Conservation (phyloP, 2,888 invertebrate genomes). For the Lycia hirtaria region DNA sequence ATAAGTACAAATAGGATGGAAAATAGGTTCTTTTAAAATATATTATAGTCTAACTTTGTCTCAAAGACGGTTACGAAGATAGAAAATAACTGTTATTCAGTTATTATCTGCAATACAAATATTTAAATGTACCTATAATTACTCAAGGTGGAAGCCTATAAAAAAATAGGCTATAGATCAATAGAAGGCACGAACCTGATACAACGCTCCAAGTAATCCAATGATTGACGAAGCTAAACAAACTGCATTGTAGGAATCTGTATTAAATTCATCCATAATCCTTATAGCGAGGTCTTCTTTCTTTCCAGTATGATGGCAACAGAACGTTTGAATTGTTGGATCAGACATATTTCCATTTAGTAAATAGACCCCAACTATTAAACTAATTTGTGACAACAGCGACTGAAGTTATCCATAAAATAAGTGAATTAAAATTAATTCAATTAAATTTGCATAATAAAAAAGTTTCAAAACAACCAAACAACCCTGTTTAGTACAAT, state of each 20-base stretch:
- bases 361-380: background rate
- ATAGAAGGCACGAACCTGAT: conserved; percentile 86
- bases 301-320: conserved; percentile 89
- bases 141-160: too few species aligned
- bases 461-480: background rate
- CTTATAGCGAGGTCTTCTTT: conserved; percentile 87
- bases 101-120: too few species aligned
- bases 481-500: background rate
- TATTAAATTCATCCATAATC: conserved; percentile 90
- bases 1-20: too few species aligned
- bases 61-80: too few species aligned
- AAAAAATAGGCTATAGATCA: background rate
- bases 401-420: background rate
- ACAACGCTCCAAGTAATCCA: conserved; percentile 90
- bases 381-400: background rate
- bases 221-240: conserved; percentile 90
- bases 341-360: conserved; percentile 84
- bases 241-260: conserved; percentile 89
- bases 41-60: too few species aligned
- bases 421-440: background rate
- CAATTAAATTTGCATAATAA: conserved; percentile 1
- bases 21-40: too few species aligned
- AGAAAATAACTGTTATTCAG: too few species aligned
- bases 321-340: conserved; percentile 93
- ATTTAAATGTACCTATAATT: too few species aligned